phyloP scores from a whole-genome alignment of 2,888 invertebrate species.

The Sphaerophoria rueppellii region DNA sequence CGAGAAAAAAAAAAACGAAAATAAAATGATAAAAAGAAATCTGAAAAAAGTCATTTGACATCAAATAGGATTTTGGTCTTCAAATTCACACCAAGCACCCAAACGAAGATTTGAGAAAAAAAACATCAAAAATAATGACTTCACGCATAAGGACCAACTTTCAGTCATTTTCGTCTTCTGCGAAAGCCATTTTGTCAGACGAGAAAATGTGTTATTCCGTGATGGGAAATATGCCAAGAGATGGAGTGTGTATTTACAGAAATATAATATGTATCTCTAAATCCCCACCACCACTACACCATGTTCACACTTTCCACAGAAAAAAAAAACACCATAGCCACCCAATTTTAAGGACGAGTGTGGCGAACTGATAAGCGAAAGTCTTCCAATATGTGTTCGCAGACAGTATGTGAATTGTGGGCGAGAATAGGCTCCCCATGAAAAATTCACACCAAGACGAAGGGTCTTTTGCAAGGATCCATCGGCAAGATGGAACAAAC shows the following conservation, averaged over 20 bases:
- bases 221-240: conserved; percentile 72
- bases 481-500: conserved; percentile 41
- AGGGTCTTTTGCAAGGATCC: conserved; percentile 40
- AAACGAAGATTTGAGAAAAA: conserved; percentile 38
- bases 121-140: conserved; percentile 73
- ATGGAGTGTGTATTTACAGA: conserved; percentile 66
- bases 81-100: conserved; percentile 55
- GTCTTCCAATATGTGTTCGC: conserved; percentile 81
- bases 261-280: conserved; percentile 49
- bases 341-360: conserved; percentile 66
- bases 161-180: conserved; percentile 48
- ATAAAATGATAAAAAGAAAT: conserved; percentile 49
- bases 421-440: conserved; percentile 64
- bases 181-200: conserved; percentile 13
- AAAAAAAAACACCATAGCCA: conserved; percentile 19
- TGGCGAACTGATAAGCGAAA: conserved; percentile 72
- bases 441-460: conserved; percentile 33
- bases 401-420: conserved; percentile 74
- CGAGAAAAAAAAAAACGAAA: conserved; percentile 33
- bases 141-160: conserved; percentile 67
- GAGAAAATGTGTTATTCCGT: conserved; percentile 72
- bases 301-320: neutral
- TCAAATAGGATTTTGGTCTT: conserved; percentile 60
- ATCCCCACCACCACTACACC: conserved; percentile 23
- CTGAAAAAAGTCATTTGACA: conserved; percentile 49